Evolutionary conservation across 2,113 vertebrate genomes (phyloP), one percentile per base, ranked within the genome.

Genomic region (Theropithecus gelada): DNA sequence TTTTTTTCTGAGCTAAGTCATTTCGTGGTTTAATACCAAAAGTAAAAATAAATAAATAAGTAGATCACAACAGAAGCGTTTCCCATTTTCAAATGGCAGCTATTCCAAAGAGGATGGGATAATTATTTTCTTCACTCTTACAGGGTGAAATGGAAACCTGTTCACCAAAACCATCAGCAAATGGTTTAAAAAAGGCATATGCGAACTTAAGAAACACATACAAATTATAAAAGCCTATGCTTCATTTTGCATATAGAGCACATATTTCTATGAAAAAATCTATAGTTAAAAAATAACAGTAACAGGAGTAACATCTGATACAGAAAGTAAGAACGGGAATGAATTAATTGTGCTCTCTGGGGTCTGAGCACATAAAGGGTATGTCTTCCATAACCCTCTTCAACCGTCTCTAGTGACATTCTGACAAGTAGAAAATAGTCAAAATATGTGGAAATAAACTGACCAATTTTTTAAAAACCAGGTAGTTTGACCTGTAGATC

Each of bases 41-140:
- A 90, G 96, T 78, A 89, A 95, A 98, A 97, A 90, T 66, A 96
- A 96, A 83, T 43, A 82, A 95, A 40, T 64, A 93, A 97, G 59
- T 75, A 97, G 72, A 87, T 45, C 40, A 96, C 87, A 97, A 86
- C 76, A 97, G 95, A 97, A 97, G 61, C 89, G 30, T 97, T 98
- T 97, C 81, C 93, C 80, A 91, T 97, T 98, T 98, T 96, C 95
- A 97, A 96, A 96, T 92, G 93, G 85, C 27, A 88, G 9, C 59
- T 92, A 85, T 97, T 96, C 70, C 89, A 93, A 97, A 98, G 55
- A 96, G 91, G 27, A 90, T 95, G 85, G 59, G 38, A 45, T 90
- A 16, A 91, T 50, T 76, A 66, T 97, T 97, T 96, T 82, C 83
- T 83, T 94, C 84, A 0, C 83, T 95, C 93, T 83, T 95, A 88